Evolutionary conservation across 2,797 vertebrate genomes (phyloP).

Genomic region (Gila robusta): DNA sequence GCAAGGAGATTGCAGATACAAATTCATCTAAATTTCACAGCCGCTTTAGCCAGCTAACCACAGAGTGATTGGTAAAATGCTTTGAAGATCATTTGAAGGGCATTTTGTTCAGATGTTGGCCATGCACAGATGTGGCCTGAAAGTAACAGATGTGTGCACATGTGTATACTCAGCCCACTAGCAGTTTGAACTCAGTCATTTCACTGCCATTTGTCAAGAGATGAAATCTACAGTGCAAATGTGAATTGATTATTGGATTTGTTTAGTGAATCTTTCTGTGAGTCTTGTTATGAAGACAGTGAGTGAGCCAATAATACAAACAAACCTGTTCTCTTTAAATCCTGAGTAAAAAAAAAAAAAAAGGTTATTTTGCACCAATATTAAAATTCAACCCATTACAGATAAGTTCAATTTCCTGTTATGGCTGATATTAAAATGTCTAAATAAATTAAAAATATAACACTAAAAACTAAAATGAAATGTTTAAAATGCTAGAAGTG

Average conservation of each 20-base stretch:
- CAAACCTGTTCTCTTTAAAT: not conserved
- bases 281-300: not conserved
- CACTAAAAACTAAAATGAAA: not conserved
- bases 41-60: conserved; percentile 48
- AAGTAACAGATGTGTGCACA: conserved; percentile 55
- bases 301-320: not conserved
- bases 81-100: conserved; percentile 62
- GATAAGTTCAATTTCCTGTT: not conserved
- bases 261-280: not conserved
- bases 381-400: not conserved
- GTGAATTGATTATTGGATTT: conserved; percentile 17
- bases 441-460: not conserved
- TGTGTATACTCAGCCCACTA: conserved; percentile 34
- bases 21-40: conserved; percentile 54
- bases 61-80: conserved; percentile 57
- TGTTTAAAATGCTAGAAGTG: not conserved
- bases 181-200: conserved; percentile 45
- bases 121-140: conserved; percentile 47
- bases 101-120: conserved; percentile 40
- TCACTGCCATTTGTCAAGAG: conserved; percentile 27
- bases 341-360: no score
- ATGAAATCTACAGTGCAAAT: conserved; percentile 16
- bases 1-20: conserved; percentile 60
- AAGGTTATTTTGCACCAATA: not conserved
- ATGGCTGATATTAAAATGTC: not conserved